phyloP scores from a whole-genome alignment of 2,888 invertebrate species.

The Ischnus inquisitorius region DNA sequence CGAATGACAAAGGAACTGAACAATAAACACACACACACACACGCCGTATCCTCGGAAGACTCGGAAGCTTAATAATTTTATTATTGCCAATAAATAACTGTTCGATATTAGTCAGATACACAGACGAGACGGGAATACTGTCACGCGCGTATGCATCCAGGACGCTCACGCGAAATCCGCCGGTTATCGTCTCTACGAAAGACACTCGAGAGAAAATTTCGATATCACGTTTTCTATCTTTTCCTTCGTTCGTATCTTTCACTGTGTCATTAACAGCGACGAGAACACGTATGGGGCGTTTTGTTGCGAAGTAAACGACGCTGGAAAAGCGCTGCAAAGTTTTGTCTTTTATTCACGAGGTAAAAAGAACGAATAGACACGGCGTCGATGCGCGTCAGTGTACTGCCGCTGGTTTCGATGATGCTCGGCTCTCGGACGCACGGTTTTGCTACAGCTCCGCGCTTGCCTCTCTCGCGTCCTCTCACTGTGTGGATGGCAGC shows the following conservation, averaged over 20 bases:
- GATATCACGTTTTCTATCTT: neutral
- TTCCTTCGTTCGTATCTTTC: neutral
- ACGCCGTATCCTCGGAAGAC: too few relatives aligned
- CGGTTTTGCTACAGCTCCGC: constrained; percentile 27
- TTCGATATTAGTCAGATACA: neutral
- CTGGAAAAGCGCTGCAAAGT: neutral
- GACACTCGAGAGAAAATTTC: neutral
- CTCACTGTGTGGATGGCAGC: constrained; percentile 57
- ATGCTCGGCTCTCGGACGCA: constrained; percentile 38
- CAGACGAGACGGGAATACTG: neutral
- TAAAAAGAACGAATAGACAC: constrained; percentile 26
- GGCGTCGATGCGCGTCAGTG: constrained; percentile 52
- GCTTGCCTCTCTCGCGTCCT: constrained; percentile 37
- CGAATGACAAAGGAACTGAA: neutral
- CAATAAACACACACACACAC: neutral
- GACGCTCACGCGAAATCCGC: constrained; percentile 5
- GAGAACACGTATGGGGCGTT: neutral
- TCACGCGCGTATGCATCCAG: neutral
- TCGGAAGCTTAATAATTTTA: too few relatives aligned
- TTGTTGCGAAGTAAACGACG: neutral
- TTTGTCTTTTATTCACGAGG: constrained; percentile 19
- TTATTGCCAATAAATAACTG: too few relatives aligned
- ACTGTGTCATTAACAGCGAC: neutral
- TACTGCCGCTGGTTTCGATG: constrained; percentile 52
- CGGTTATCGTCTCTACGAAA: neutral